These are phyloP conservation scores for Oplegnathus fasciatus DNA, from an alignment of 2,113 vertebrate genomes.

Conservation along the genomic window DNA sequence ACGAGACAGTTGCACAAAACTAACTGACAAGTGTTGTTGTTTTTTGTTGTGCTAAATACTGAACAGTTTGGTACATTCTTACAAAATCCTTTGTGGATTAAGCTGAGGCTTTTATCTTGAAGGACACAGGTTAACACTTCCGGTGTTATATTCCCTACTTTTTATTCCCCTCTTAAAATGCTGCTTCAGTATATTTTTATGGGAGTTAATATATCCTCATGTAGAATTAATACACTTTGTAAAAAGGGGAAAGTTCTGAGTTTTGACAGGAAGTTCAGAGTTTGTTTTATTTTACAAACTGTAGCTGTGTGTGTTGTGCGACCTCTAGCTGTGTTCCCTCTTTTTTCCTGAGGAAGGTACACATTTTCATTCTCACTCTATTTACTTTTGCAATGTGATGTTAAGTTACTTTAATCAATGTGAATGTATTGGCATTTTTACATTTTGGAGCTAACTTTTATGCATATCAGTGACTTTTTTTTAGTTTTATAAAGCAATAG, in stretches of 20 bases:
- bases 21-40: conserved; percentile 18
- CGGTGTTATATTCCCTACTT: too few relatives aligned
- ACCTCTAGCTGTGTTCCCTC: not conserved
- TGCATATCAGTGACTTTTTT: too few relatives aligned
- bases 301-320: not conserved
- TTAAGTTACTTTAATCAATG: not conserved
- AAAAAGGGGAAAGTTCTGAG: not conserved
- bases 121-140: not conserved
- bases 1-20: conserved; percentile 29
- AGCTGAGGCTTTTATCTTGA: not conserved
- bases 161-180: not conserved
- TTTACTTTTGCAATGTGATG: not conserved
- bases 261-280: not conserved
- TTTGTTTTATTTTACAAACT: not conserved
- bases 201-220: not conserved
- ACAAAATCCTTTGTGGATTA: not conserved
- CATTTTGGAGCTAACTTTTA: too few relatives aligned
- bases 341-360: not conserved
- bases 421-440: not conserved
- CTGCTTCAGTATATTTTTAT: not conserved
- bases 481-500: not conserved
- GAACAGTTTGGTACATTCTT: not conserved
- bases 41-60: conserved; percentile 6
- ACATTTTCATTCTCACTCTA: not conserved
- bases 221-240: not conserved